A percentile compares a stretch with the other conserved stretches of the same genome.
These are phyloP conservation scores for Tenrec ecaudatus DNA, from an alignment of 2,113 vertebrate species.

Conservation along the genomic window DNA sequence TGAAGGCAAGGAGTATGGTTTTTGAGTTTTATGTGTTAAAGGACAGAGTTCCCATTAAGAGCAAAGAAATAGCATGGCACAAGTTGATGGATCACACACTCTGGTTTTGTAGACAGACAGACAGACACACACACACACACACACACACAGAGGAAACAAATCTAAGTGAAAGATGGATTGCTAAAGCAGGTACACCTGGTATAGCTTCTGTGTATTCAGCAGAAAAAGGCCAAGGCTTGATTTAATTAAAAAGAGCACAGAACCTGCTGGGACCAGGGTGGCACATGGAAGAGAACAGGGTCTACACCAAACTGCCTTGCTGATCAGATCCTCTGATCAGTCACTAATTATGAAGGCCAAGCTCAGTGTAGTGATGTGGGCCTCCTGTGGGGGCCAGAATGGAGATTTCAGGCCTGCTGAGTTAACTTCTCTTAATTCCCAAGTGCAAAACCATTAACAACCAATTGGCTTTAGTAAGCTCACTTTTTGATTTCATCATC, in stretches of 20 bases:
- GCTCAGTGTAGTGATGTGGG: neutral
- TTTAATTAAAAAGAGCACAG: constrained; percentile 20
- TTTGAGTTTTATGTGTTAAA: neutral
- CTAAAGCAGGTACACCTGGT: neutral
- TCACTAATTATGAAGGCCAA: neutral
- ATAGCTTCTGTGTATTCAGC: neutral
- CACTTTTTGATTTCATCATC: constrained; percentile 18
- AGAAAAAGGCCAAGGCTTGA: neutral
- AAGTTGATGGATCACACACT: constrained; percentile 14
- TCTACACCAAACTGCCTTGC: neutral
- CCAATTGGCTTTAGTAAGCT: neutral
- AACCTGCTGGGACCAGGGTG: neutral
- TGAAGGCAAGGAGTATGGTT: too few species aligned
- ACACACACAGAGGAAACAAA: neutral
- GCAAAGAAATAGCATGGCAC: neutral
- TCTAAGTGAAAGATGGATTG: neutral
- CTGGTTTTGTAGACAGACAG: neutral
- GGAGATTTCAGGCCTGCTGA: neutral
- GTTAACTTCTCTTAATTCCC: neutral
- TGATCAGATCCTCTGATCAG: neutral
- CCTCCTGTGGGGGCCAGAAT: neutral
- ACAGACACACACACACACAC: neutral
- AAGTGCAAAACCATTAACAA: neutral
- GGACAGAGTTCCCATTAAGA: neutral
- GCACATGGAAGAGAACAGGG: neutral